Conservation (phyloP, 2,113 vertebrate species). For the Apteryx mantelli region DNA sequence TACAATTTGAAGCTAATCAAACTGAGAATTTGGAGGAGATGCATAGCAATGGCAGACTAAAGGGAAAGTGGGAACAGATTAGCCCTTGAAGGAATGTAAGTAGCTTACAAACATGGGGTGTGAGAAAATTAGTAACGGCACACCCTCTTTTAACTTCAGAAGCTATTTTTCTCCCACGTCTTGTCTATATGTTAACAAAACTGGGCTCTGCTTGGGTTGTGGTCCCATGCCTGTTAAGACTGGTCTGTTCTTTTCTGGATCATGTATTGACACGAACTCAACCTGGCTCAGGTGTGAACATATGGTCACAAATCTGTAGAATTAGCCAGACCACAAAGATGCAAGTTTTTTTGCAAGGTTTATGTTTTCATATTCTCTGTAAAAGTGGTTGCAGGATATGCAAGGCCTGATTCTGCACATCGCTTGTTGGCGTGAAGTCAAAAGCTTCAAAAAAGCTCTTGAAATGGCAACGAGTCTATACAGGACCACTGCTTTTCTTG, state of each 20-base stretch:
- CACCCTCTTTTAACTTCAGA: rapidly evolving
- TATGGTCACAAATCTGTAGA: not conserved
- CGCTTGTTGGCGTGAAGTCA: not conserved
- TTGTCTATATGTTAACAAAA: not conserved
- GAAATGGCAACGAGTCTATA: not conserved
- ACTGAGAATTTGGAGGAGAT: not conserved
- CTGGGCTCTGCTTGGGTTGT: not conserved
- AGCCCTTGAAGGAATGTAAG: too few species aligned
- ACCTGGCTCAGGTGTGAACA: not conserved
- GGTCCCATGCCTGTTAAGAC: not conserved
- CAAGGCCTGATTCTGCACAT: too few species aligned
- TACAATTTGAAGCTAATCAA: too few species aligned
- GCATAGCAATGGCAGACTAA: not conserved
- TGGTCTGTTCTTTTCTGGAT: not conserved
- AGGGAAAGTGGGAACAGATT: not conserved
- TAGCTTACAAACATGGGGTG: not conserved
- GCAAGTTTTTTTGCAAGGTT: not conserved
- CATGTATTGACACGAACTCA: not conserved
- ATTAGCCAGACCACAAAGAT: not conserved
- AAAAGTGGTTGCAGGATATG: not conserved
- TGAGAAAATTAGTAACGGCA: not conserved
- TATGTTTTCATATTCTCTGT: not conserved
- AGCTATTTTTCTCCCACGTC: not conserved
- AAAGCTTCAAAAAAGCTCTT: not conserved
- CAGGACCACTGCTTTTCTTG: rapidly evolving